Evolutionary conservation across 2,888 invertebrate species (phyloP), one percentile per base, ranked within the genome.

Genomic region (Pimpla rufipes): DNA sequence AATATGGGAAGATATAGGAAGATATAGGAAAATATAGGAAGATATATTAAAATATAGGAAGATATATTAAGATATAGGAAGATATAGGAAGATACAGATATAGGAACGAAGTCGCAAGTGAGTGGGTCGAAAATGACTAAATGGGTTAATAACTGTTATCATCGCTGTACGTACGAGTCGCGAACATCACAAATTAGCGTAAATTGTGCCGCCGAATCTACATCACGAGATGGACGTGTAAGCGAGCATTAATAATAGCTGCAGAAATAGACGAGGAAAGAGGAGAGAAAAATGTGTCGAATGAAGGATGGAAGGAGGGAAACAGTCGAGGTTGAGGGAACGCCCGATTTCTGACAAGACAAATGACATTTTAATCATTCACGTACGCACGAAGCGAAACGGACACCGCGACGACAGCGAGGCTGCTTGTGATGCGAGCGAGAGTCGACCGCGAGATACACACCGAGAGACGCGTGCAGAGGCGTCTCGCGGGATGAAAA

Each of bases 311-410:
- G 11, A 45, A 29, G 29, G 16, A 57, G 10, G 3, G 3, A 11
- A 57, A 8, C 4, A 40, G 57, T 37, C 29, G 10, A 42, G 47
- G 52, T 66, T 50, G 62, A 16, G 37, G 37, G 68, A 66, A 75
- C 73, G 66, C 16, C 66, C 13, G 5, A 13, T 42, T n/a, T 18
- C 35, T 29, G 81, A 79, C 75, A 62, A 88, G 89, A 89, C 85
- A 86, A 89, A 89, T 78, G 87, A 86, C 84, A 85, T 88, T 89
- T 88, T 86, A 89, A 89, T 87, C 85, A 86, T 84, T 21, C 68
- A 21, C 67, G 29, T 18, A 68, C 40, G 18, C 37, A 47, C 4
- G 40, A 29, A 21, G 11, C 11, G 23, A 52, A 52, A 21, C 52
- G 10, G 52, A 55, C 55, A 55, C 23, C 29, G 13, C 11, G 13